These are phyloP conservation scores for Trissolcus brochymenae DNA, from an alignment of 2,888 invertebrate species.

Conservation along the genomic window DNA sequence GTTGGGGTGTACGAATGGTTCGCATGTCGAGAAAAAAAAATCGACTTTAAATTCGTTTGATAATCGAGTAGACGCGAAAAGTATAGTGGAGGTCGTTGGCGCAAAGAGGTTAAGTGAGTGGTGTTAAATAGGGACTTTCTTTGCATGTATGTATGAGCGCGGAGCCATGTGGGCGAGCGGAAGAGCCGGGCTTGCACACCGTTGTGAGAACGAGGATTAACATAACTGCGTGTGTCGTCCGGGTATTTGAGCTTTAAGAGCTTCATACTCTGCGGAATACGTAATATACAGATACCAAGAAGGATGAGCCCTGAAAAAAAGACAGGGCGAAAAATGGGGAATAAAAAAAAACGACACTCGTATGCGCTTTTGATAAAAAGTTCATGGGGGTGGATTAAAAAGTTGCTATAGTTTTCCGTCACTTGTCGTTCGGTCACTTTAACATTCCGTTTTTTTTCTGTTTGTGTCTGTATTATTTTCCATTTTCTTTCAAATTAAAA, in stretches of 20 bases:
- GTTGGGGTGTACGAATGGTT: too few relatives aligned
- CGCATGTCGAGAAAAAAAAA: constrained; percentile 11
- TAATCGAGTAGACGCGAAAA: constrained; percentile 41
- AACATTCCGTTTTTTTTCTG: neutral
- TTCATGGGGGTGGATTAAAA: constrained; percentile 18
- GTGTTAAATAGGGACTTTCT: constrained; percentile 54
- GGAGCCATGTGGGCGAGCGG: constrained; percentile 28
- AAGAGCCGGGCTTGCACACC: constrained; percentile 34
- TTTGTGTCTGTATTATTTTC: neutral
- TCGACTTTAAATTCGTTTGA: constrained; percentile 46
- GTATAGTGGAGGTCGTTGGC: constrained; percentile 31
- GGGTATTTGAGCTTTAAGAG: constrained; percentile 60
- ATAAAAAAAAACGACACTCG: constrained; percentile 9
- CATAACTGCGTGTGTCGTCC: constrained; percentile 62
- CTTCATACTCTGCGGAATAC: constrained; percentile 59
- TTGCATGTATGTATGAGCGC: constrained; percentile 53
- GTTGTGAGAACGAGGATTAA: constrained; percentile 56
- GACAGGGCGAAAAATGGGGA: constrained; percentile 11
- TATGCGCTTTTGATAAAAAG: constrained; percentile 14
- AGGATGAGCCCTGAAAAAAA: constrained; percentile 26
- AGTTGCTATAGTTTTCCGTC: neutral
- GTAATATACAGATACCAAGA: constrained; percentile 49
- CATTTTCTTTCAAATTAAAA: neutral
- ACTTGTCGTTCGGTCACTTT: neutral
- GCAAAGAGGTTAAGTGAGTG: constrained; percentile 50